phyloP scores from a whole-genome alignment of 1,140 invertebrate species.

The Anthonomus grandis region DNA sequence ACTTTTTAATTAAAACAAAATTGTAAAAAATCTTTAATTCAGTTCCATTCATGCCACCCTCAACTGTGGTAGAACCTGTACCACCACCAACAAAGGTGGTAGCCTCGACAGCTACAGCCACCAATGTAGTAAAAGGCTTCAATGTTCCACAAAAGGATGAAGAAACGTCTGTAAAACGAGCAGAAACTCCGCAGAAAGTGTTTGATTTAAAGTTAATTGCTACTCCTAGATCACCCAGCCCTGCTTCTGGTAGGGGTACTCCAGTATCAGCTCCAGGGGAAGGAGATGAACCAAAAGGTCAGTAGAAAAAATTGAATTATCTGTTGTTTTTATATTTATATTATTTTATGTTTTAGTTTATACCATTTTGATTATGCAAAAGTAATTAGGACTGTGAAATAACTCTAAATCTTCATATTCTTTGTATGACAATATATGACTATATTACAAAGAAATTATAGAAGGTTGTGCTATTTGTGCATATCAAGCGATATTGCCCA shows the following conservation, averaged over 20 bases:
- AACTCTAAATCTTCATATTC: no score
- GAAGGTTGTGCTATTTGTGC: no score
- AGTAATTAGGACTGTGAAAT: no score
- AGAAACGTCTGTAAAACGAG: background rate
- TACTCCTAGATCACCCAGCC: constrained; percentile 61
- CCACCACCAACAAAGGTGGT: constrained; percentile 31
- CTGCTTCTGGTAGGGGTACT: constrained; percentile 51
- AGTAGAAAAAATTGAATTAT: background rate
- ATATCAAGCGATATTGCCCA: no score
- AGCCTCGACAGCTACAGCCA: constrained; percentile 39
- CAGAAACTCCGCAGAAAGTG: constrained; percentile 23
- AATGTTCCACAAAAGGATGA: constrained; percentile 44
- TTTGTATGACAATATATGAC: no score
- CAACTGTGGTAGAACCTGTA: constrained; percentile 20
- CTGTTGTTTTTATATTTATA: background rate
- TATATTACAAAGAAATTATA: no score
- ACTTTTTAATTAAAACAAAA: background rate
- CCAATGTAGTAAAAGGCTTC: constrained; percentile 51
- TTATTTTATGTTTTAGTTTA: no score
- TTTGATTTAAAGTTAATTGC: constrained; percentile 3
- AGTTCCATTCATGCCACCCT: constrained; percentile 6
- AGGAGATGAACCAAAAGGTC: constrained; percentile 43
- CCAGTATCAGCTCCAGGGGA: constrained; percentile 52
- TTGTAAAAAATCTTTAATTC: no score
- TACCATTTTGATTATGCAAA: no score